Evolutionary conservation across 2,888 invertebrate genomes (phyloP), one percentile per base, ranked within the genome.

Genomic region (Trachelus troglodyta): DNA sequence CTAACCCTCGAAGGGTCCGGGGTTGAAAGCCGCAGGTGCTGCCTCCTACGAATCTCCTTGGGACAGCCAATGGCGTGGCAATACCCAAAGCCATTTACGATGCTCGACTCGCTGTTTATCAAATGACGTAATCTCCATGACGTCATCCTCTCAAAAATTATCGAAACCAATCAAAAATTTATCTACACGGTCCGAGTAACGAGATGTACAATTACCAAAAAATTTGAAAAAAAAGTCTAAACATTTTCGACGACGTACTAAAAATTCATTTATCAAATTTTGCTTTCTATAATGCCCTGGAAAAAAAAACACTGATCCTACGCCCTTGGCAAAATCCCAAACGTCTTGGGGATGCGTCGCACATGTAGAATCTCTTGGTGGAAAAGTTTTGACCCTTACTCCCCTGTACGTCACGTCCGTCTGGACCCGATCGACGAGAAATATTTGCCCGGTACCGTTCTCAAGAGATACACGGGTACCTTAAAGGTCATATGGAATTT

Each of bases 11-110:
- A 77, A 76, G 75, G 77, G 82, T 81, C 83, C 79, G 80, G 87
- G 88, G 89, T 88, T 88, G 86, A 87, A 89, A 87, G 86, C 79
- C 84, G 87, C 88, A 89, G 89, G 88, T 90, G 89, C 87, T 89
- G 88, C 86, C 86, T 83, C 84, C 83, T 82, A 80, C 85, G 79
- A 83, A 85, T 83, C 85, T 86, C 82, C 33, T 79, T 81, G 79
- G 83, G 81, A 78, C 76, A 75, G 69, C 76, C 86, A 87, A 75
- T 83, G 85, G 86, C 85, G 86, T 85, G 76, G 82, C 77, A 73
- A 56, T 56, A 23, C 56, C 23, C 0, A 56, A 23, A 56, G 6
- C 9, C 1, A 23, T 23, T 15, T 23, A 23, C 23, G 9, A 9
- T 2, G 23, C 23, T 56, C 23, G 6, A 56, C 9, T 56, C 9